These are phyloP conservation scores for Ophioninae sp. DNA, from an alignment of 2,888 invertebrate genomes.

Conservation along the genomic window DNA sequence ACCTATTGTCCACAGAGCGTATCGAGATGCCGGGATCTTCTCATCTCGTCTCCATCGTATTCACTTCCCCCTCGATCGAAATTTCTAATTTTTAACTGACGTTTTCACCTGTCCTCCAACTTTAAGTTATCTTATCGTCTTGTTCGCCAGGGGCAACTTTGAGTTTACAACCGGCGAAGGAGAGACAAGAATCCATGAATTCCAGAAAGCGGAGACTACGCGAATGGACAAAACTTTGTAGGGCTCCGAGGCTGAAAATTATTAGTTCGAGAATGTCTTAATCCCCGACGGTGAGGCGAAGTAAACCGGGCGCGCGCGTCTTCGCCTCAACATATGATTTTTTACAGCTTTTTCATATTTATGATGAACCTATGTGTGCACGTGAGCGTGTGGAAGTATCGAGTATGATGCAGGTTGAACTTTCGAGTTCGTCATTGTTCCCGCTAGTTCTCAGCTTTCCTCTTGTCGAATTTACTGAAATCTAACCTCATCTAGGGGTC, in stretches of 20 bases:
- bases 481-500: neutral
- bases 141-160: neutral
- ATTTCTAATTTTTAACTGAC: neutral
- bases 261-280: constrained; percentile 79
- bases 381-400: constrained; percentile 30
- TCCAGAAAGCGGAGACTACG: constrained; percentile 7
- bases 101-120: neutral
- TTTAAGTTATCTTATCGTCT: neutral
- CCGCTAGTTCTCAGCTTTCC: constrained; percentile 44
- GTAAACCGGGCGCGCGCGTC: constrained; percentile 67
- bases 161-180: neutral
- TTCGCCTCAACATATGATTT: constrained; percentile 72
- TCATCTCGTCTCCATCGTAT: neutral
- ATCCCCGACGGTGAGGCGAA: constrained; percentile 70
- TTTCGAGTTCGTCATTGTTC: constrained; percentile 10
- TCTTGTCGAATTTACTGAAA: constrained; percentile 33
- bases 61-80: neutral
- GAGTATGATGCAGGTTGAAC: constrained; percentile 45
- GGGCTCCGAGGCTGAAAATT: constrained; percentile 74
- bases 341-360: constrained; percentile 61
- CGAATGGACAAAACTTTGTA: constrained; percentile 75
- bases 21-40: neutral
- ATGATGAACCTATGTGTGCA: constrained; percentile 32
- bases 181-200: neutral
- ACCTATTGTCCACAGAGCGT: constrained; percentile 73